Conservation (phyloP, 1,140 invertebrate species). For the Subanguina moxae region DNA sequence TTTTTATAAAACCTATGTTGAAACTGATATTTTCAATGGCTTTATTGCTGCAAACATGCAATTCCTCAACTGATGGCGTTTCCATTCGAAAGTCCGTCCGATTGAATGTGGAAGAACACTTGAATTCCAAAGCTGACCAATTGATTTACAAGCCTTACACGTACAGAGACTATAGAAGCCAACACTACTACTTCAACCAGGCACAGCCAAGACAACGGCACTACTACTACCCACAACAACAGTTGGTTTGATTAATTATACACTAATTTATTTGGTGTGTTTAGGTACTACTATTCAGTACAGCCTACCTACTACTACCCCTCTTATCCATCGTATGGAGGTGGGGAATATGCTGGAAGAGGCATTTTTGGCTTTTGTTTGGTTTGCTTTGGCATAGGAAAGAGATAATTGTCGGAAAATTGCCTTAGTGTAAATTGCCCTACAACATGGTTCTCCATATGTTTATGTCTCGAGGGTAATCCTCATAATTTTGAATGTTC, state of each 20-base stretch:
- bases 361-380: conserved; percentile 18
- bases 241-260: background rate
- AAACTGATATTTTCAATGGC: background rate
- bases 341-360: background rate
- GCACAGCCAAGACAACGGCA: background rate
- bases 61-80: background rate
- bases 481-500: too few species aligned
- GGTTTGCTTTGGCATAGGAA: conserved; percentile 7
- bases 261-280: background rate
- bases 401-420: background rate
- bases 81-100: background rate
- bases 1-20: background rate
- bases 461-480: too few species aligned
- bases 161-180: background rate
- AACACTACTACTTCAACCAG: background rate
- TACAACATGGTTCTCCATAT: too few species aligned
- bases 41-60: background rate
- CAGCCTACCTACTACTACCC: conserved; percentile 8
- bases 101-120: background rate
- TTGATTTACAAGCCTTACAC: conserved; percentile 1
- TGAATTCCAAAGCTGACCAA: background rate
- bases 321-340: background rate
- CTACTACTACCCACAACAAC: background rate
- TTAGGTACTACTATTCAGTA: background rate
- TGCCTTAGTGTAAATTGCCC: too few species aligned